phyloP scores from a whole-genome alignment of 2,113 vertebrate genomes.

The Chloropsis cyanopogon region DNA sequence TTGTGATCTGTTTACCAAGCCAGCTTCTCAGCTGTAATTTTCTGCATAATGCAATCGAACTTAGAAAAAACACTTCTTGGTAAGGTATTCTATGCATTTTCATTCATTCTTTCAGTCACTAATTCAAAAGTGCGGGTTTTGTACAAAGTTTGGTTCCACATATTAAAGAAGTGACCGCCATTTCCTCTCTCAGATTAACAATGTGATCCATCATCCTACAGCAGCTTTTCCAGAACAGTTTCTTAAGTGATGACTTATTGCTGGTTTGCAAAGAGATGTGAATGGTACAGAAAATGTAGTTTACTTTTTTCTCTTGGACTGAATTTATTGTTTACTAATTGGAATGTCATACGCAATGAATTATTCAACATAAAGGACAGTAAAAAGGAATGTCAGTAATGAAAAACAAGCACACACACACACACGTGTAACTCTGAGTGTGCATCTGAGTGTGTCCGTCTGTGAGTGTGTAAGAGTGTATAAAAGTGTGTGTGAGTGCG shows the following conservation, averaged over 20 bases:
- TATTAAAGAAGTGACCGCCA: background rate
- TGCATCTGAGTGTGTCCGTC: background rate
- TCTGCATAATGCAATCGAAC: background rate
- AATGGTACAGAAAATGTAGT: slow-evolving; percentile 39
- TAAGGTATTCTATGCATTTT: background rate
- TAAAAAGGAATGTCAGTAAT: background rate
- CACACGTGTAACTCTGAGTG: too few species aligned
- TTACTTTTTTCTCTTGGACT: slow-evolving; percentile 18
- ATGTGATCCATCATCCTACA: slow-evolving; percentile 29
- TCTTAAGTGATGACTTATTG: slow-evolving; percentile 39
- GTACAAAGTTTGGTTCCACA: background rate
- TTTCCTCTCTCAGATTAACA: slow-evolving; percentile 45
- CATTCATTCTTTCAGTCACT: background rate
- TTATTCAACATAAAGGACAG: slow-evolving; percentile 7
- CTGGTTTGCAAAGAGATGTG: background rate
- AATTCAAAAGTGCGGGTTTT: background rate
- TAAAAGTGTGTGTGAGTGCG: background rate
- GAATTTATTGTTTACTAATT: slow-evolving; percentile 64
- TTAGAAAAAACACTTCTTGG: background rate
- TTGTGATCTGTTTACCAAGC: background rate
- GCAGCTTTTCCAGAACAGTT: slow-evolving; percentile 2
- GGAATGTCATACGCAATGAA: slow-evolving; percentile 33
- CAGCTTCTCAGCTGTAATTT: background rate
- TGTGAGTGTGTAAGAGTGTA: background rate
- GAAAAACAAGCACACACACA: background rate